Conservation (phyloP, 2,113 vertebrate species). For the Columbina picui region DNA sequence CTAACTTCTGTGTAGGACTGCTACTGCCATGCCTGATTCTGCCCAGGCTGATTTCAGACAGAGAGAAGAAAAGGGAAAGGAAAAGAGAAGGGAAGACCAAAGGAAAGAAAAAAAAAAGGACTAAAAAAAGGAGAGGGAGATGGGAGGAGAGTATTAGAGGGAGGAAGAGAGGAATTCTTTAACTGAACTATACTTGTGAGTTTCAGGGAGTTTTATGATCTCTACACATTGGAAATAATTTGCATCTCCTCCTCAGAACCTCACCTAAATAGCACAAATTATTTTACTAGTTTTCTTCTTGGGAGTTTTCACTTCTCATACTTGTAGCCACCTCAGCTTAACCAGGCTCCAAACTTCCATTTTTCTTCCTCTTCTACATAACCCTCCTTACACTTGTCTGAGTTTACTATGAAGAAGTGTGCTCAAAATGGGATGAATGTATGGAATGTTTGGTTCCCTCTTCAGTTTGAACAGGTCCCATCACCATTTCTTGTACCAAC, state of each 20-base stretch:
- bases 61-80: not conserved
- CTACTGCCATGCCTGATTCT: not conserved
- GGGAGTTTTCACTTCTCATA: not conserved
- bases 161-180: not conserved
- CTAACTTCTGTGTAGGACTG: not conserved
- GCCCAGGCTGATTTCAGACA: not conserved
- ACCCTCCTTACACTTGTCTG: not conserved
- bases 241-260: not conserved
- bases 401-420: accelerated
- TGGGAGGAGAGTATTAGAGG: not conserved
- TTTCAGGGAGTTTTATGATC: not conserved
- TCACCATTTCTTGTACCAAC: not conserved
- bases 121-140: accelerated
- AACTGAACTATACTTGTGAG: not conserved
- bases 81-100: no score
- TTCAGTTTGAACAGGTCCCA: not conserved
- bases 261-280: not conserved
- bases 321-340: not conserved
- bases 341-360: not conserved
- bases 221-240: not conserved
- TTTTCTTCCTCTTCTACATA: not conserved
- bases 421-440: not conserved
- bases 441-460: accelerated
- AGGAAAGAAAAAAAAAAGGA: not conserved
- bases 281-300: not conserved